Evolutionary conservation across 2,797 vertebrate genomes (phyloP).

Genomic region (Eremophila alpestris): DNA sequence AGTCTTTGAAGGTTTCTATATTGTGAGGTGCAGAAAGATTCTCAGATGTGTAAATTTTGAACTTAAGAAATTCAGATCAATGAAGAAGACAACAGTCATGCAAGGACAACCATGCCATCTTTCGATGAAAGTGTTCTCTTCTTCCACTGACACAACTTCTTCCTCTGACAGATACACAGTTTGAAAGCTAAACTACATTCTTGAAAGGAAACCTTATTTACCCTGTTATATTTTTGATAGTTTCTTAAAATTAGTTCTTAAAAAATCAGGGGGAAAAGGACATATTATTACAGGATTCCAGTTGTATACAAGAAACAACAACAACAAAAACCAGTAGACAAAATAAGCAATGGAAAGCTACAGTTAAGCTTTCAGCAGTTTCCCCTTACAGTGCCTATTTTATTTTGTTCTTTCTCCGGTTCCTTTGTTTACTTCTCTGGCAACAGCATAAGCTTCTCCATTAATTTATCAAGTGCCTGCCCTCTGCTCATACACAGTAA

Average conservation of each 20-base stretch:
- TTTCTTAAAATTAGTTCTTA: neutral
- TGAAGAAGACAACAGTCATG: conserved; percentile 31
- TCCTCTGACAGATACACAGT: neutral
- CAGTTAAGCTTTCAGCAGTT: neutral
- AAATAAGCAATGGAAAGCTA: conserved; percentile 11
- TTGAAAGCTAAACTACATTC: conserved; percentile 14
- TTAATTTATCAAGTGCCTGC: conserved; percentile 74
- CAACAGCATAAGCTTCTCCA: conserved; percentile 30
- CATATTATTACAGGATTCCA: neutral
- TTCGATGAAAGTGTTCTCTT: neutral
- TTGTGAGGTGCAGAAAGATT: conserved; percentile 22
- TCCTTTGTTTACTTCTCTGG: conserved; percentile 66
- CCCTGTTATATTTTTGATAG: neutral
- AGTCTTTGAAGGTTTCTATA: conserved; percentile 52
- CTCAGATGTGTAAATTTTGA: conserved; percentile 64
- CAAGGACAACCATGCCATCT: conserved; percentile 55
- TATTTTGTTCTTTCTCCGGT: neutral
- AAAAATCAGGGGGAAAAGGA: fast-evolving
- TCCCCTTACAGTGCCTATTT: neutral
- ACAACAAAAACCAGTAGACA: neutral
- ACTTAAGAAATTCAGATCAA: conserved; percentile 62
- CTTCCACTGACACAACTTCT: neutral
- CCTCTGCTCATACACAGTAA: conserved; percentile 65
- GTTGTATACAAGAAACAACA: neutral
- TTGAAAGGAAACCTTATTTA: neutral